Percentiles rank a stretch among this genome's conserved stretches.
Conservation (phyloP, 2,797 vertebrate genomes). For the Paedocypris micromegethes region DNA sequence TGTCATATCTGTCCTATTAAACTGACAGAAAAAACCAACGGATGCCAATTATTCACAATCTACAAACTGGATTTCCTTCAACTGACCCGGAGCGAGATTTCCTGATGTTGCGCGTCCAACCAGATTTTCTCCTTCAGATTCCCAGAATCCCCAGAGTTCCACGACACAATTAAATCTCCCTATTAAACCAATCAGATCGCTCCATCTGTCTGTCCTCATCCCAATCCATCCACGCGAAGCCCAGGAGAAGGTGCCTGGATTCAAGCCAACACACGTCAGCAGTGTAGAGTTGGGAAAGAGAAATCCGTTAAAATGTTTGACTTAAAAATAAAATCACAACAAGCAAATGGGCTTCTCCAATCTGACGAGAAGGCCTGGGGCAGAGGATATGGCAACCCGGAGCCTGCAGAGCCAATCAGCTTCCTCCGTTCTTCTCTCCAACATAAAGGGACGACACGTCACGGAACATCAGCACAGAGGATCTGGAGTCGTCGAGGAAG, state of each 20-base stretch:
- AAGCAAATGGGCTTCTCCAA: no score
- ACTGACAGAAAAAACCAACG: no score
- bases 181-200: conserved; percentile 54
- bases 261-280: no score
- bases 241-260: not conserved
- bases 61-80: no score
- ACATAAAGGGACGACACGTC: conserved; percentile 51
- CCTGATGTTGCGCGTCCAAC: conserved; percentile 19
- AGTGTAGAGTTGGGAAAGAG: no score
- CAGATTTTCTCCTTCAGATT: conserved; percentile 20
- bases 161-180: conserved; percentile 61
- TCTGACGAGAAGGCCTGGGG: no score
- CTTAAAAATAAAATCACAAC: no score
- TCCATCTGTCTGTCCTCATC: conserved; percentile 21
- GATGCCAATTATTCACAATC: no score
- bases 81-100: no score
- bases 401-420: no score
- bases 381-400: no score
- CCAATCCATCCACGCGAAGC: conserved; percentile 20
- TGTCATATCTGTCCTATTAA: no score
- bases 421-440: not conserved
- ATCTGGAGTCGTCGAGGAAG: conserved; percentile 42
- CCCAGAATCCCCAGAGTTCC: conserved; percentile 56
- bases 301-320: conserved; percentile 11
- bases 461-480: conserved; percentile 50